phyloP scores from a whole-genome alignment of 2,113 vertebrate genomes.

The Lethenteron reissneri region DNA sequence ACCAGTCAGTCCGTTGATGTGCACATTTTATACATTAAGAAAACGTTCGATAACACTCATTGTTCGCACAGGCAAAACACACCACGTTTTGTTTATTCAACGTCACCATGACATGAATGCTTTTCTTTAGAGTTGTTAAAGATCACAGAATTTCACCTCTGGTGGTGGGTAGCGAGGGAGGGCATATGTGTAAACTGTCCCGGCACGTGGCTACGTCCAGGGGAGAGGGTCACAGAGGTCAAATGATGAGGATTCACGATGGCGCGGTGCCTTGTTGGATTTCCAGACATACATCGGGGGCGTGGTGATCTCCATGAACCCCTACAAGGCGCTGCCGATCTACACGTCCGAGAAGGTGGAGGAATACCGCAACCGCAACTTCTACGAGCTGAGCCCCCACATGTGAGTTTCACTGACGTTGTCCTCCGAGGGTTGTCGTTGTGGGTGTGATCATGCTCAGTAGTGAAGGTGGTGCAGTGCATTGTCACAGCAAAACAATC shows the following conservation, averaged over 20 bases:
- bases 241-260: not conserved
- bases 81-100: no score
- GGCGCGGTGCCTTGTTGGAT: fast-evolving
- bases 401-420: slow-evolving; percentile 22
- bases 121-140: not conserved
- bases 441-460: no score
- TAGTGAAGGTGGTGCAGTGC: no score
- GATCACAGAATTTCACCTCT: not conserved
- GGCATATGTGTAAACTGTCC: not conserved
- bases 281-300: slow-evolving; percentile 32
- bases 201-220: not conserved
- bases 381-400: slow-evolving; percentile 34
- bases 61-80: no score
- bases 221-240: not conserved
- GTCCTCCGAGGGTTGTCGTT: no score
- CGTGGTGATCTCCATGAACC: slow-evolving; percentile 36
- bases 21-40: no score
- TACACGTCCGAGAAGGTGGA: slow-evolving; percentile 25
- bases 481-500: no score
- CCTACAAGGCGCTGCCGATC: slow-evolving; percentile 29
- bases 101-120: no score
- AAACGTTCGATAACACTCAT: no score
- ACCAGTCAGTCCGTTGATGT: no score
- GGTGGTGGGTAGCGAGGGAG: not conserved
- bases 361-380: slow-evolving; percentile 25